Conservation (phyloP, 2,888 invertebrate genomes). For the Dioctria linearis region DNA sequence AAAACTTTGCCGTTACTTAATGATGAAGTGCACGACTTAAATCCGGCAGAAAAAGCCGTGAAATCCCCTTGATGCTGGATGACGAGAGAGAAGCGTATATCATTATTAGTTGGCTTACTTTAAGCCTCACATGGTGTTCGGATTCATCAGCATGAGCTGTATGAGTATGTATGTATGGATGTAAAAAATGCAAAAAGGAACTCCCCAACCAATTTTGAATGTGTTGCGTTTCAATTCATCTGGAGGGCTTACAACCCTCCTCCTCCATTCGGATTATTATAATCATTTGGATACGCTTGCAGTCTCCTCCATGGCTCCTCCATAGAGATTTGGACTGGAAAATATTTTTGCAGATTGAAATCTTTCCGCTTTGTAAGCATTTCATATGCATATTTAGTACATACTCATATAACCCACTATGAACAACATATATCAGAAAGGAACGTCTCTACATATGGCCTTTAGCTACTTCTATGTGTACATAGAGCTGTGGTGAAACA, state of each 20-base stretch:
- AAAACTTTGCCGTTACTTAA: slow-evolving; percentile 46
- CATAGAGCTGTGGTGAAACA: background rate
- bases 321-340: slow-evolving; percentile 46
- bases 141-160: slow-evolving; percentile 11
- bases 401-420: background rate
- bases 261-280: slow-evolving; percentile 41
- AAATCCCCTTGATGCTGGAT: slow-evolving; percentile 37
- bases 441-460: background rate
- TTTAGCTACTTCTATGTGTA: background rate
- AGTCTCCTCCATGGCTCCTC: slow-evolving; percentile 36
- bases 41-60: slow-evolving; percentile 32
- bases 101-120: slow-evolving; percentile 43
- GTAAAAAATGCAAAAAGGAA: slow-evolving; percentile 10
- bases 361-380: slow-evolving; percentile 42
- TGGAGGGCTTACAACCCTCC: slow-evolving; percentile 3
- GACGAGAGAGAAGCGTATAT: slow-evolving; percentile 11
- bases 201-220: background rate
- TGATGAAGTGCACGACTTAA: slow-evolving; percentile 31
- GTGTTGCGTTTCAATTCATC: background rate
- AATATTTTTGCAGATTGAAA: slow-evolving; percentile 51
- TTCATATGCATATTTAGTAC: background rate
- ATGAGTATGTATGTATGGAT: background rate
- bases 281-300: slow-evolving; percentile 30
- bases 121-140: slow-evolving; percentile 6
- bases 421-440: background rate